Conservation (phyloP, 2,888 invertebrate species). For the Tetragnatha montana region DNA sequence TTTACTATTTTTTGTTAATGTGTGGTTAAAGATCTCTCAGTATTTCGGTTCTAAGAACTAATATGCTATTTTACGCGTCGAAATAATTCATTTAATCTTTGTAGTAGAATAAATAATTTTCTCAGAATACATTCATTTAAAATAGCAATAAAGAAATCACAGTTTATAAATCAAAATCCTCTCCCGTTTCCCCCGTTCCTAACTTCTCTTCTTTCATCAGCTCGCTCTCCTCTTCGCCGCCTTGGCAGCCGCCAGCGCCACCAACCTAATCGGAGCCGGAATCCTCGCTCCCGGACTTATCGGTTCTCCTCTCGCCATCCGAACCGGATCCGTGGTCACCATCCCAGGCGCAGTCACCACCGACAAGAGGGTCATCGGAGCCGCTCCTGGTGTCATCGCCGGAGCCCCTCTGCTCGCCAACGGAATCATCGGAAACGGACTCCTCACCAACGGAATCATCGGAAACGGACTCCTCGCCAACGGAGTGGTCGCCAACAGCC, state of each 20-base stretch:
- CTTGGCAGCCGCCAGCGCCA: constrained; percentile 17
- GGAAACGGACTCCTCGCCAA: not conserved
- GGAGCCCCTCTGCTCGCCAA: constrained; percentile 5
- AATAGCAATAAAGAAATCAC: no score
- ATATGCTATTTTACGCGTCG: not conserved
- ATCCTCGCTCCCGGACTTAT: constrained; percentile 25
- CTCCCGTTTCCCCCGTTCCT: not conserved
- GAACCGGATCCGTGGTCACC: constrained; percentile 25
- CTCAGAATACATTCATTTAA: no score
- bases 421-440: not conserved
- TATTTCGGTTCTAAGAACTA: no score
- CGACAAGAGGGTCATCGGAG: constrained; percentile 43
- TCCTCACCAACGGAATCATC: not conserved
- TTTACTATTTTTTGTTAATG: no score
- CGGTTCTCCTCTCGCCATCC: constrained; percentile 10
- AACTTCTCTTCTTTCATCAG: no score
- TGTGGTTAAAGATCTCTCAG: not conserved
- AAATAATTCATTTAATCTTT: not conserved
- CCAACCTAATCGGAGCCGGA: constrained; percentile 35
- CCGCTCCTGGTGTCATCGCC: constrained; percentile 17
- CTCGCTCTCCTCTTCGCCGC: constrained; percentile 35
- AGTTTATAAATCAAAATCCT: not conserved
- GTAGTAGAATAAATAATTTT: no score
- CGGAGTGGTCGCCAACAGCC: not conserved
- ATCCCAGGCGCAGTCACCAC: constrained; percentile 40